Percentiles rank a stretch among this genome's conserved stretches.
Evolutionary conservation across 2,888 invertebrate genomes (phyloP).

Genomic region (Antitype chi): DNA sequence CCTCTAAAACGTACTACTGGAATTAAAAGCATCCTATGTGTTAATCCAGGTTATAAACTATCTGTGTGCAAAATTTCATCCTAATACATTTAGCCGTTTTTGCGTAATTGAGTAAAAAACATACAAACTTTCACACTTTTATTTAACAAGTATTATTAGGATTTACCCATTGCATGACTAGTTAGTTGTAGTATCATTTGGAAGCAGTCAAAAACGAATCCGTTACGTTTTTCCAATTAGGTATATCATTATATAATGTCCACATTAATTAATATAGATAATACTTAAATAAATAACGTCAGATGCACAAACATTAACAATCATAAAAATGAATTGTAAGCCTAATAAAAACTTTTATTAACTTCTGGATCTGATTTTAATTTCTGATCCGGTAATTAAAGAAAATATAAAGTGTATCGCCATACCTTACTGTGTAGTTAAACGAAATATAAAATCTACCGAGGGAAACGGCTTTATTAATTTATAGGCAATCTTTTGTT

Average conservation of each 20-base stretch:
- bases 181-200: not conserved
- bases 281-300: slow-evolving; percentile 17
- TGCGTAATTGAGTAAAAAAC: too few species aligned
- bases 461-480: slow-evolving; percentile 51
- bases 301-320: slow-evolving; percentile 9
- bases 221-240: not conserved
- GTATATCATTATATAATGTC: not conserved
- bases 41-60: too few species aligned
- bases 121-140: too few species aligned
- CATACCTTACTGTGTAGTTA: slow-evolving; percentile 39
- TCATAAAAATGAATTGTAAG: slow-evolving; percentile 38
- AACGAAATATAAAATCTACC: slow-evolving; percentile 38
- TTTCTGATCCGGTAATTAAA: slow-evolving; percentile 57
- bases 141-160: too few species aligned
- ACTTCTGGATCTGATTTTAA: slow-evolving; percentile 39
- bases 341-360: slow-evolving; percentile 49
- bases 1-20: too few species aligned
- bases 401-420: slow-evolving; percentile 30
- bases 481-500: slow-evolving; percentile 43
- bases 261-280: not conserved
- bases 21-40: too few species aligned
- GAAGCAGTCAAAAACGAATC: not conserved
- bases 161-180: slow-evolving; percentile 3
- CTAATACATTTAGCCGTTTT: too few species aligned
- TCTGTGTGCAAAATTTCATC: too few species aligned